Percentiles rank a stretch among this genome's conserved stretches.
Evolutionary conservation across 2,797 vertebrate genomes (phyloP).

Genomic region (Catostomus latipinnis): DNA sequence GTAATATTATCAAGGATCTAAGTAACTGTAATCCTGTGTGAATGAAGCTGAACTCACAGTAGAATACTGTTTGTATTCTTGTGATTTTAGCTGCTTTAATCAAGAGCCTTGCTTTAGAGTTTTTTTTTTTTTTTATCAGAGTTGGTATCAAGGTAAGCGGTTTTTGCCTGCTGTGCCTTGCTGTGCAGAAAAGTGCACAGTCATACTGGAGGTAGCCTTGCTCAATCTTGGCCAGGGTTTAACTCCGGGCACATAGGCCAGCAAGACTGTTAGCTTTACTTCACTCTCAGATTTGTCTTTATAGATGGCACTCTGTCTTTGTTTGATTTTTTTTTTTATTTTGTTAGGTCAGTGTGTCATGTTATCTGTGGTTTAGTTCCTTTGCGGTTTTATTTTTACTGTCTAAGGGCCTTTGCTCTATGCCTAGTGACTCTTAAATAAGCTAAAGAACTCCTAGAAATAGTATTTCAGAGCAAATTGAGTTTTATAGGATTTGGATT

Average conservation of each 20-base stretch:
- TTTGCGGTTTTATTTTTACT: background rate
- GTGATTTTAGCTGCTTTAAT: background rate
- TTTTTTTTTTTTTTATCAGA: background rate
- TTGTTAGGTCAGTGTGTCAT: background rate
- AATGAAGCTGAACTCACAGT: background rate
- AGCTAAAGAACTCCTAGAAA: background rate
- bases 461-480: background rate
- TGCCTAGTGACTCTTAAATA: background rate
- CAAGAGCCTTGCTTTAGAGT: background rate
- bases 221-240: constrained; percentile 33
- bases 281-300: constrained; percentile 4
- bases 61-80: background rate
- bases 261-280: constrained; percentile 18
- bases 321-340: background rate
- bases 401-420: background rate
- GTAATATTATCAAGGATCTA: background rate
- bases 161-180: constrained; percentile 10
- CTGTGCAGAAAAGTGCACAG: constrained; percentile 30
- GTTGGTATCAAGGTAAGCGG: background rate
- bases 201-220: constrained; percentile 28
- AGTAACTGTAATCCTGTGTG: background rate
- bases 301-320: background rate
- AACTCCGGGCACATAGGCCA: constrained; percentile 20
- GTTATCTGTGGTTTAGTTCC: background rate
- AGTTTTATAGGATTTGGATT: background rate